Evolutionary conservation across 2,888 invertebrate species (phyloP).

Genomic region (Andricus quercusramuli): DNA sequence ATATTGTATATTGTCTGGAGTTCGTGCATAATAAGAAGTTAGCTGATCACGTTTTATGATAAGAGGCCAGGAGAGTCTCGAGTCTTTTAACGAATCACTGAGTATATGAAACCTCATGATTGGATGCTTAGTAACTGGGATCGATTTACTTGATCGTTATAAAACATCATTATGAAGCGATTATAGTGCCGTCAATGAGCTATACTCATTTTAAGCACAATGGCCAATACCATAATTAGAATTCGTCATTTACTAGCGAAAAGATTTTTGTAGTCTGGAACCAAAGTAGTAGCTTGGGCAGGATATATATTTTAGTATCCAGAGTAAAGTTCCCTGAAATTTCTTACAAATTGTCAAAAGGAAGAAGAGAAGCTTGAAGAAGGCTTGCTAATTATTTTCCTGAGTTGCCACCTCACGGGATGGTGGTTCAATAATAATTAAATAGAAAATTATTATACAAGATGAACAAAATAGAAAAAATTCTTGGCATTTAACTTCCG

Average conservation of each 20-base stretch:
- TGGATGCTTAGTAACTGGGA: constrained; percentile 43
- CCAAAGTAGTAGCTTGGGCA: constrained; percentile 23
- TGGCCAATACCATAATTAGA: constrained; percentile 31
- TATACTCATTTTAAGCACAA: constrained; percentile 35
- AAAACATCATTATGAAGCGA: constrained; percentile 57
- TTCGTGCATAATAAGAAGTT: constrained; percentile 26
- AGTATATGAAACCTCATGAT: constrained; percentile 37
- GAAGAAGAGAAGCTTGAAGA: no score
- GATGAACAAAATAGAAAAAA: not conserved
- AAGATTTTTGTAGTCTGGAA: constrained; percentile 29
- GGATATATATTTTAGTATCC: constrained; percentile 33
- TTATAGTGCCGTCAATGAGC: constrained; percentile 55
- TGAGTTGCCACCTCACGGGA: not conserved
- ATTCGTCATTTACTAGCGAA: constrained; percentile 22
- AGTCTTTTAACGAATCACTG: constrained; percentile 27
- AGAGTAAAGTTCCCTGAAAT: not conserved
- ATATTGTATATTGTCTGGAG: not conserved
- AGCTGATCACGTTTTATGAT: constrained; percentile 21
- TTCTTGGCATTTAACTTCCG: constrained; percentile 2
- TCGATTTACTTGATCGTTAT: constrained; percentile 51
- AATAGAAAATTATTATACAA: not conserved
- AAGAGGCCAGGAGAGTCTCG: not conserved
- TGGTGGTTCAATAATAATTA: not conserved
- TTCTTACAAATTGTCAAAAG: no score
- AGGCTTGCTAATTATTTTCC: no score